phyloP scores from a whole-genome alignment of 2,113 vertebrate species.

The Mionectes macconnelli region DNA sequence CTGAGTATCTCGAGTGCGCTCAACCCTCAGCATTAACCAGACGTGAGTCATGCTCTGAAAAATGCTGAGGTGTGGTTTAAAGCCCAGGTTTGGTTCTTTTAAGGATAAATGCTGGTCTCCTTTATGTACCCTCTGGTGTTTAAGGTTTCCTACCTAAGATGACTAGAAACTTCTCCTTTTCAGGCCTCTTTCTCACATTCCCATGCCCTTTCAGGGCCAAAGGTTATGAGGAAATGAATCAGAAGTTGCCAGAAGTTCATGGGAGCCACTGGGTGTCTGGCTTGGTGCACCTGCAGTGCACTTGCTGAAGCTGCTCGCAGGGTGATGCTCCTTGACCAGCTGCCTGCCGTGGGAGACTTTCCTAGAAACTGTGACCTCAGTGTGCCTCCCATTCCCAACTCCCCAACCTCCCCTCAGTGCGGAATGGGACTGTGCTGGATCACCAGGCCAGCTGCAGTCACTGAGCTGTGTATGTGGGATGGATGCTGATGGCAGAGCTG shows the following conservation, averaged over 20 bases:
- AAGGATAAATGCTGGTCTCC: neutral
- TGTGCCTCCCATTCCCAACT: neutral
- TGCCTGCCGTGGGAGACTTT: neutral
- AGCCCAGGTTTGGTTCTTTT: neutral
- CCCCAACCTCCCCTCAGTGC: neutral
- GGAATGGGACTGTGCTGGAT: neutral
- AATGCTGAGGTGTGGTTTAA: neutral
- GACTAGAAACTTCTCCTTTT: neutral
- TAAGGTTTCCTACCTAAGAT: neutral
- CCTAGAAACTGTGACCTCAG: neutral
- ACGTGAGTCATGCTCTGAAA: neutral
- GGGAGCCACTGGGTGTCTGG: rapidly evolving
- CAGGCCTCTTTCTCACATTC: neutral
- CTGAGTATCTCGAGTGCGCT: neutral
- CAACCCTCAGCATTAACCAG: neutral
- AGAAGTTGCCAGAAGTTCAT: neutral
- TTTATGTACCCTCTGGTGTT: neutral
- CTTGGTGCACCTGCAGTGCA: neutral
- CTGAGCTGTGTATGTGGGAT: neutral
- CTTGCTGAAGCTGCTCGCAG: rapidly evolving
- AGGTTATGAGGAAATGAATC: neutral
- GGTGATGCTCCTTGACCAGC: rapidly evolving
- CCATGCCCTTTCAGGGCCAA: neutral
- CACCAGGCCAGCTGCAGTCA: neutral
- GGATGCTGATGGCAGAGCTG: neutral